Base-by-base conservation (phyloP, 2,888 invertebrate genomes). In the Temnothorax rugatulus region DNA sequence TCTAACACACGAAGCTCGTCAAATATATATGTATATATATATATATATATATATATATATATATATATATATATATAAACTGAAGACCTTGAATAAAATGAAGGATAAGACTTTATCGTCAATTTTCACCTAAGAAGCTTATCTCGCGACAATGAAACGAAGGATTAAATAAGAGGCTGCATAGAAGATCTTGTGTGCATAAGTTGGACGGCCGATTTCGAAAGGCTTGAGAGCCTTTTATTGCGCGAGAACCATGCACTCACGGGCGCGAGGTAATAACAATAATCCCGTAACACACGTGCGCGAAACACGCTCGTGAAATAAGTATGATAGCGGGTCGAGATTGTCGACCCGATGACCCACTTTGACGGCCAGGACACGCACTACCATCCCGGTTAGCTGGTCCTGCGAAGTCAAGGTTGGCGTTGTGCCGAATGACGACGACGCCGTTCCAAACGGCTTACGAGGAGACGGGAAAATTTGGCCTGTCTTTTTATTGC, bases 341-440 rank as follows among this genome's bases (percentile, higher is more conserved):
- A 84, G 86, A 86, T 86, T 84, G 84, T 38, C 84, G 88, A 88
- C 88, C 89, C 82, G 86, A 83, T 87, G 88, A 84, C 89, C 88
- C 63, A 89, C 84, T 88, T 88, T 44, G 76, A 15, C 71, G 81
- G 74, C 84, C 84, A 84, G 87, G 86, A 85, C 59, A 64, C 63
- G 81, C 25, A 50, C 59, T 34, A 29, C 21, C 81, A 68, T 82
- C 61, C 82, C 54, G 64, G 57, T 83, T 83, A 73, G 47, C 44
- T 79, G 71, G 50, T 83, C 83, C 83, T 76, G 83, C 69, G 38
- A 41, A 74, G 71, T 81, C 85, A 83, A 79, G 74, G 68, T 50
- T 85, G 84, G 59, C 61, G 25, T 61, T 66, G 41, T 25, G 61
- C 84, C 79, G 64, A 75, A 82, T 21, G 15, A 29, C 68, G 13